Conservation (phyloP, 2,797 vertebrate genomes). For the Monodelphis domestica region DNA sequence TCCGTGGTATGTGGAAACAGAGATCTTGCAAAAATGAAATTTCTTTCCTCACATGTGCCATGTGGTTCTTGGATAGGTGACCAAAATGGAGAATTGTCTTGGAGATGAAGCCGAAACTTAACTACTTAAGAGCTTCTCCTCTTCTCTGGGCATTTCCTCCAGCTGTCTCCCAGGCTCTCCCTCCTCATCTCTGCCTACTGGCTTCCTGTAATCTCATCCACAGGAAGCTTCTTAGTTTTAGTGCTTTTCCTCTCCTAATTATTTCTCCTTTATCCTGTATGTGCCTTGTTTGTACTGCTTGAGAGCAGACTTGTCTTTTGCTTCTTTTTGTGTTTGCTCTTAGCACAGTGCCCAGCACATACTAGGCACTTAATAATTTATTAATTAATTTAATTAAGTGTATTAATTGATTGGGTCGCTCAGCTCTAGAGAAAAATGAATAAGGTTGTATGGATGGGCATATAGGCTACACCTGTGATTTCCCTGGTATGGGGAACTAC, state of each 20-base stretch:
- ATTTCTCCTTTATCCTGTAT: background rate
- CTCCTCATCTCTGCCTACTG: background rate
- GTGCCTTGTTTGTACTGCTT: background rate
- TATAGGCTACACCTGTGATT: too few species aligned
- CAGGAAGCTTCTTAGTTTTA: background rate
- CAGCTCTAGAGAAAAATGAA: slow-evolving; percentile 8
- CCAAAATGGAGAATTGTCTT: slow-evolving; percentile 50
- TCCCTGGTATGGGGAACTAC: too few species aligned
- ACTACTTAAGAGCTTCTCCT: slow-evolving; percentile 3
- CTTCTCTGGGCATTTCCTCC: background rate
- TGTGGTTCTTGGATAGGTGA: slow-evolving; percentile 44
- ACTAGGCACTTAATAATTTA: too few species aligned
- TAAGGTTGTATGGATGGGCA: too few species aligned
- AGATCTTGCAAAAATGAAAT: slow-evolving; percentile 54
- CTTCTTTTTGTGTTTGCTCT: background rate
- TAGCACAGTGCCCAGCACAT: too few species aligned
- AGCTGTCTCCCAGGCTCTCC: background rate
- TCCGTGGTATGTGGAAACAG: slow-evolving; percentile 30
- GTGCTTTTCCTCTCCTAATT: background rate
- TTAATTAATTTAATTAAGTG: too few species aligned
- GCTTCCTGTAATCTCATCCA: background rate
- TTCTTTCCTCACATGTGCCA: slow-evolving; percentile 26
- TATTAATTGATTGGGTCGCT: slow-evolving; percentile 21
- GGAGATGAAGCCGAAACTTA: slow-evolving; percentile 60
- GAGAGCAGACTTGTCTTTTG: background rate